phyloP scores from a whole-genome alignment of 1,140 invertebrate genomes.

The Caenorhabditis briggsae region DNA sequence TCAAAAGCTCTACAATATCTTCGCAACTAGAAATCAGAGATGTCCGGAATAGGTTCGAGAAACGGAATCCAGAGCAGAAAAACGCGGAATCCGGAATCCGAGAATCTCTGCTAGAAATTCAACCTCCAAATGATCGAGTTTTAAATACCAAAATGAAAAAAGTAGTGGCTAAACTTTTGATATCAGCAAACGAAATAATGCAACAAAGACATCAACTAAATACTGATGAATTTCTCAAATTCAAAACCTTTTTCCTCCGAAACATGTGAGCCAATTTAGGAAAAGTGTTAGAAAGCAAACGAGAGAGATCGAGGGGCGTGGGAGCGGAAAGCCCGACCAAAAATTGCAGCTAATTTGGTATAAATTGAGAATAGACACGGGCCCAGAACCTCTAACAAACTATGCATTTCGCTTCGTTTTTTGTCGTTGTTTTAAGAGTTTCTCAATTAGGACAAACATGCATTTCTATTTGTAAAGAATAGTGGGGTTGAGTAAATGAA shows the following conservation, averaged over 20 bases:
- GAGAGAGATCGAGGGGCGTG: conserved; percentile 30
- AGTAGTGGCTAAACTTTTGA: no score
- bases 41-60: no score
- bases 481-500: neutral
- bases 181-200: no score
- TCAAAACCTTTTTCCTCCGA: neutral
- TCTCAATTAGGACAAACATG: neutral
- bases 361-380: neutral
- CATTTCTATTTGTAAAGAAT: neutral
- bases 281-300: neutral
- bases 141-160: no score
- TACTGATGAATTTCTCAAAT: conserved; percentile 6
- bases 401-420: neutral
- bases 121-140: no score
- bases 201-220: neutral
- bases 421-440: neutral
- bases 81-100: no score
- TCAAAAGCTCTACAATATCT: neutral
- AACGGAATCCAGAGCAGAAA: no score
- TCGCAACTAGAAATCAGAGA: no score
- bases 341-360: conserved; percentile 50
- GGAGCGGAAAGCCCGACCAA: conserved; percentile 39
- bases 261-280: conserved; percentile 48
- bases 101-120: no score
- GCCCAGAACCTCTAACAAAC: neutral